These are phyloP conservation scores for human DNA, from an alignment of 2,113 vertebrate genomes.

Conservation along the genomic window DNA sequence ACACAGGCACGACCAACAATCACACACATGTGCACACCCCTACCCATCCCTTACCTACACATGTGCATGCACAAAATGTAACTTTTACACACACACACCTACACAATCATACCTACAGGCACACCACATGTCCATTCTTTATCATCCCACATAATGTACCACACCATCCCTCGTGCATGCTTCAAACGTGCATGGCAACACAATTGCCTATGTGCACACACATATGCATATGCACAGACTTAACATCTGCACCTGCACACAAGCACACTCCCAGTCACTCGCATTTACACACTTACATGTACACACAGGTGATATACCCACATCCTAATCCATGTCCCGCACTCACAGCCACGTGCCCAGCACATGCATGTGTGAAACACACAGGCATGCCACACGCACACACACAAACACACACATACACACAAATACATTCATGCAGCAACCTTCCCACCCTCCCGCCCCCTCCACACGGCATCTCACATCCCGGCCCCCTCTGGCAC, in stretches of 20 bases:
- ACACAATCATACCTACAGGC: background rate
- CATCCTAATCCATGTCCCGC: background rate
- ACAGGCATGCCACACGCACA: accelerated
- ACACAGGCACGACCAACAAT: background rate
- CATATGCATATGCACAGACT: accelerated
- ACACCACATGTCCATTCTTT: background rate
- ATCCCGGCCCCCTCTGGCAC: background rate
- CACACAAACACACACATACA: background rate
- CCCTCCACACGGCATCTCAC: background rate
- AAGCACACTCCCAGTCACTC: accelerated
- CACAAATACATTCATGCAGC: accelerated
- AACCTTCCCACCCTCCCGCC: too few relatives aligned
- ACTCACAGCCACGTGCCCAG: background rate
- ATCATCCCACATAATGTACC: accelerated
- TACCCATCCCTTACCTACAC: background rate
- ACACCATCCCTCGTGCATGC: accelerated
- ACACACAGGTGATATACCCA: background rate
- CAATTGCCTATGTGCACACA: accelerated
- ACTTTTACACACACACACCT: too few relatives aligned
- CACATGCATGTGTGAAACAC: accelerated
- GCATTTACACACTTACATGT: too few relatives aligned
- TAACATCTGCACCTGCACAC: accelerated
- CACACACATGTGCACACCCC: background rate
- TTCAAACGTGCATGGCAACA: accelerated
- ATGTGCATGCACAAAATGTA: background rate